Evolutionary conservation across 2,888 invertebrate species (phyloP).

Genomic region (Julus scandinavius): DNA sequence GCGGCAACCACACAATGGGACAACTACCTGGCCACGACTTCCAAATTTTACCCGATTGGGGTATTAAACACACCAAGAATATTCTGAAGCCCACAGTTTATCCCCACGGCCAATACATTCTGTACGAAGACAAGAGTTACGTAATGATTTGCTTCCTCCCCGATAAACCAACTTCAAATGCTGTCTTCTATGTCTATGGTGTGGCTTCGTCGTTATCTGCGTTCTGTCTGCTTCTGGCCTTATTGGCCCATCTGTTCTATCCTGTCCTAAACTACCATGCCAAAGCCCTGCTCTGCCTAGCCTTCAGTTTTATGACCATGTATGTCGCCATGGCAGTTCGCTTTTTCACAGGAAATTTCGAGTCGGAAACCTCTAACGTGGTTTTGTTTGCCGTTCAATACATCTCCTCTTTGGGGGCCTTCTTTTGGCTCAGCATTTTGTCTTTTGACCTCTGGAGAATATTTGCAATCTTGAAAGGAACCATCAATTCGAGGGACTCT

Average conservation of each 20-base stretch:
- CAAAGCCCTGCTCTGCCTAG: constrained; percentile 43
- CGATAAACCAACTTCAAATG: background rate
- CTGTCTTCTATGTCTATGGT: background rate
- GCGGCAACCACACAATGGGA: background rate
- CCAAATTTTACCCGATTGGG: background rate
- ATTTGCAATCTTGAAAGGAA: background rate
- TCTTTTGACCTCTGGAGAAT: constrained; percentile 50
- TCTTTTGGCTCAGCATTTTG: constrained; percentile 54
- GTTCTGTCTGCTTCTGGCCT: constrained; percentile 19
- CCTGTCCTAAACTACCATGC: constrained; percentile 53
- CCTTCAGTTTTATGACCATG: constrained; percentile 30
- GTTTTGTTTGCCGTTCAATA: constrained; percentile 30
- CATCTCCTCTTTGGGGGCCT: constrained; percentile 24
- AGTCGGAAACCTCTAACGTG: background rate
- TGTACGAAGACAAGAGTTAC: background rate
- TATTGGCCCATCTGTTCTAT: constrained; percentile 42
- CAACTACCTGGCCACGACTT: background rate
- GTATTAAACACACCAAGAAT: background rate
- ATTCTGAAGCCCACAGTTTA: background rate
- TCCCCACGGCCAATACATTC: background rate
- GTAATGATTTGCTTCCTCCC: background rate
- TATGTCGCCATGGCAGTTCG: constrained; percentile 18
- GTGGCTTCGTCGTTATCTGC: constrained; percentile 13
- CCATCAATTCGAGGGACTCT: too few relatives aligned
- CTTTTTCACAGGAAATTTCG: background rate